These are phyloP conservation scores for Bungarus multicinctus DNA, from an alignment of 2,113 vertebrate genomes.

Conservation along the genomic window DNA sequence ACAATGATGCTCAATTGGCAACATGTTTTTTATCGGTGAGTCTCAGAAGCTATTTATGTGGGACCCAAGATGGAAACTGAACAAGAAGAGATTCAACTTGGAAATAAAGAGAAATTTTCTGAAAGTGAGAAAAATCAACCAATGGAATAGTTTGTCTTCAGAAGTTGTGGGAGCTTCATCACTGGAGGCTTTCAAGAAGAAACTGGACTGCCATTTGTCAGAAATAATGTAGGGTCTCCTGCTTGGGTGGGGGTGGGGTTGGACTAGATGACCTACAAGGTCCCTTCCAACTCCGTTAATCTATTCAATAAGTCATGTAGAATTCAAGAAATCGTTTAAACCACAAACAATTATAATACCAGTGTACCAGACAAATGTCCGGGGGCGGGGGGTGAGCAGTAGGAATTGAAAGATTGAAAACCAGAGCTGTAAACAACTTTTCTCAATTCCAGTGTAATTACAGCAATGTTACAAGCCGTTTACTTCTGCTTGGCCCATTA, in stretches of 20 bases:
- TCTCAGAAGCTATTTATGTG: background rate
- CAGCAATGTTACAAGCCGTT: constrained; percentile 37
- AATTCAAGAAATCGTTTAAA: background rate
- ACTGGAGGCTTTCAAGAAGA: no score
- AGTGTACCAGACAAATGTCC: background rate
- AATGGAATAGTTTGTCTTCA: no score
- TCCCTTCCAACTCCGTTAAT: no score
- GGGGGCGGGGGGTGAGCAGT: background rate
- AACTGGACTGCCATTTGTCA: no score
- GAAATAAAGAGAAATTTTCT: no score
- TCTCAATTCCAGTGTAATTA: constrained; percentile 46
- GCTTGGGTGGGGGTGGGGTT: no score
- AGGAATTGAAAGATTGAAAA: background rate
- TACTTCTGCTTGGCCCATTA: constrained; percentile 54
- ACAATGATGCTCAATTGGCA: background rate
- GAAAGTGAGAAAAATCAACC: no score
- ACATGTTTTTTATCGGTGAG: background rate
- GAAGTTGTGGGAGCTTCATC: no score
- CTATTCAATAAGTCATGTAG: background rate
- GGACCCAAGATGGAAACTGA: background rate
- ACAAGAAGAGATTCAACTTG: no score
- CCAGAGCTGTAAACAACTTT: background rate
- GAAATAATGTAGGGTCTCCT: no score
- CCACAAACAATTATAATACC: background rate
- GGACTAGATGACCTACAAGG: no score